A percentile compares a stretch with the other conserved stretches of the same genome.
Evolutionary conservation across 1,140 invertebrate genomes (phyloP).

Genomic region (Heliconius hewitsoni): DNA sequence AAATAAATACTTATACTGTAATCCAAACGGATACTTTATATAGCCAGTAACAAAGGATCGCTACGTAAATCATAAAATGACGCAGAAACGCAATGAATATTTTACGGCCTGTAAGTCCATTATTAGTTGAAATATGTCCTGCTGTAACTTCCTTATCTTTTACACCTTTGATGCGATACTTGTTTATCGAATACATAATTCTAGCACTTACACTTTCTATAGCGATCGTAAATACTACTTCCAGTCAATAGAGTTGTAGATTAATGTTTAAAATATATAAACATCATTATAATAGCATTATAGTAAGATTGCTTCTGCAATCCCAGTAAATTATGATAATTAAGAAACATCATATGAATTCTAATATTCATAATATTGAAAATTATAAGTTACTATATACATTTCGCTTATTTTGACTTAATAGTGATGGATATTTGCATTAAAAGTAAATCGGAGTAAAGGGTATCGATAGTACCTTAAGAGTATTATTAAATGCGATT

Average conservation of each 20-base stretch:
- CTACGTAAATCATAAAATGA: conserved; percentile 28
- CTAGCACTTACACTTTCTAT: conserved; percentile 40
- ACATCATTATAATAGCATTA: conserved; percentile 1
- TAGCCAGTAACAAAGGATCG: conserved; percentile 16
- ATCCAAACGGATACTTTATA: neutral
- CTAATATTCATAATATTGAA: neutral
- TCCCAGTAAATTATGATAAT: neutral
- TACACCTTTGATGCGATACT: conserved; percentile 20
- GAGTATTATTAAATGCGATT: neutral
- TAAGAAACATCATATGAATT: neutral
- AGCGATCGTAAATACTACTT: conserved; percentile 26
- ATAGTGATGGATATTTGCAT: neutral
- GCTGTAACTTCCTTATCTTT: conserved; percentile 34
- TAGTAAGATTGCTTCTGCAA: neutral
- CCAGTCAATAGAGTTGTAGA: conserved; percentile 11
- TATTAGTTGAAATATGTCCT: conserved; percentile 37
- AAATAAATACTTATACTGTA: neutral
- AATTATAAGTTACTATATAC: neutral
- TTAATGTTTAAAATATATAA: conserved; percentile 5
- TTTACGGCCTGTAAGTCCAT: conserved; percentile 35
- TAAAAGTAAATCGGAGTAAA: neutral
- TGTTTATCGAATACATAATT: conserved; percentile 24
- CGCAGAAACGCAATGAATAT: conserved; percentile 36
- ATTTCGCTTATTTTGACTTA: too few relatives aligned
- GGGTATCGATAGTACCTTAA: neutral